A percentile compares a stretch with the other conserved stretches of the same genome.
phyloP scores from a whole-genome alignment of 2,797 vertebrate species.

The Microctenopoma lineatum region DNA sequence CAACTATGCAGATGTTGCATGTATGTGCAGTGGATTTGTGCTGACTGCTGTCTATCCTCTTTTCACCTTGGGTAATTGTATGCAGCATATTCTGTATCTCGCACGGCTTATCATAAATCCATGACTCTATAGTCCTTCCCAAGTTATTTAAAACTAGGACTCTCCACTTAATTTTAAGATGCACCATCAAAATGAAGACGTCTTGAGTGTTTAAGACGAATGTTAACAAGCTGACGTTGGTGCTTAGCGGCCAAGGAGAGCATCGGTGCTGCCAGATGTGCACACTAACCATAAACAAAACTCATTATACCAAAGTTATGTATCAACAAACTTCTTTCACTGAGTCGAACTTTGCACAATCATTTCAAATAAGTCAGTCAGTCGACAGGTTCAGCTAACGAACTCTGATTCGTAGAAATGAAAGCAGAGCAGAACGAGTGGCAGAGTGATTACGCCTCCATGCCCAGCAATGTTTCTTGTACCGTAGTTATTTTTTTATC shows the following conservation, averaged over 20 bases:
- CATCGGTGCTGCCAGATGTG: too few species aligned
- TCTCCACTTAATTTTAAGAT: background rate
- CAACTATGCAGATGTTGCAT: conserved; percentile 17
- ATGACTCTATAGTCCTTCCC: background rate
- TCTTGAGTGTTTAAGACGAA: background rate
- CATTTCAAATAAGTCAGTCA: too few species aligned
- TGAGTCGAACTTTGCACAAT: too few species aligned
- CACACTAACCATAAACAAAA: too few species aligned
- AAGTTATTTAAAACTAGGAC: background rate
- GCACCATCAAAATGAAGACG: background rate
- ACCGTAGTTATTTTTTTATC: background rate
- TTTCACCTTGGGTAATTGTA: background rate
- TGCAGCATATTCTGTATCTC: background rate
- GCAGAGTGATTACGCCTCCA: background rate
- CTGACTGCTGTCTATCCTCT: conserved; percentile 29
- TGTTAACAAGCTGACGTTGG: too few species aligned
- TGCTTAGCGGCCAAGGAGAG: too few species aligned
- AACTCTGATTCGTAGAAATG: background rate
- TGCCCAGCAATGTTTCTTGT: too few species aligned
- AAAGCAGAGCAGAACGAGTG: background rate
- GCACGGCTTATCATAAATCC: background rate
- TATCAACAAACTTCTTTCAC: too few species aligned
- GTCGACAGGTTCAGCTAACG: too few species aligned
- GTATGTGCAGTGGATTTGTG: conserved; percentile 27
- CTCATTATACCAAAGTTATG: too few species aligned